Conservation (phyloP, 2,113 vertebrate genomes). For the Balaenoptera acutorostrata region DNA sequence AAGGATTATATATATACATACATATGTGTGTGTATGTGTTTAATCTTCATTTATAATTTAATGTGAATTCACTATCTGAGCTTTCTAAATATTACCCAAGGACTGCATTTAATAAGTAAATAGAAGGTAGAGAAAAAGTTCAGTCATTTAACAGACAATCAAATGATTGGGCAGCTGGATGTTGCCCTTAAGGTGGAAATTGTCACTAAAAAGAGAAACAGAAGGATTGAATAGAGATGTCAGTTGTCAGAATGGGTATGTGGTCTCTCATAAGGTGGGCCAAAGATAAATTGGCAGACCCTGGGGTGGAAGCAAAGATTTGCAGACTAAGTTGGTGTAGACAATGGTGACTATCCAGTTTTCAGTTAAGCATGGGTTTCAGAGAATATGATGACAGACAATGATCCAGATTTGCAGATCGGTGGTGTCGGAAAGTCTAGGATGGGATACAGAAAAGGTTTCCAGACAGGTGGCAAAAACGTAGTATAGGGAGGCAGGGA, state of each 20-base stretch:
- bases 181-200: neutral
- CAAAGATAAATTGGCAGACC: neutral
- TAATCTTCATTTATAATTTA: slow-evolving; percentile 5
- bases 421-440: neutral
- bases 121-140: neutral
- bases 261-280: neutral
- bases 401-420: neutral
- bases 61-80: neutral
- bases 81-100: neutral
- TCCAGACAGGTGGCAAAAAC: neutral
- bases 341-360: neutral
- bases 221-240: neutral
- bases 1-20: neutral
- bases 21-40: neutral
- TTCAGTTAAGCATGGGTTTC: neutral
- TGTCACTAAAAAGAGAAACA: neutral
- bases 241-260: neutral
- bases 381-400: neutral
- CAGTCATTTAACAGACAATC: neutral
- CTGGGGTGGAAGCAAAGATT: neutral
- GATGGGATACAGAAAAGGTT: neutral
- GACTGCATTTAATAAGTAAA: slow-evolving; percentile 1
- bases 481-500: neutral
- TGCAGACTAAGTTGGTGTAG: neutral
- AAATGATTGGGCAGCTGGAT: neutral